A percentile compares a stretch with the other conserved stretches of the same genome.
Evolutionary conservation across 1,140 invertebrate genomes (phyloP).

Genomic region (Aphelinus certus): DNA sequence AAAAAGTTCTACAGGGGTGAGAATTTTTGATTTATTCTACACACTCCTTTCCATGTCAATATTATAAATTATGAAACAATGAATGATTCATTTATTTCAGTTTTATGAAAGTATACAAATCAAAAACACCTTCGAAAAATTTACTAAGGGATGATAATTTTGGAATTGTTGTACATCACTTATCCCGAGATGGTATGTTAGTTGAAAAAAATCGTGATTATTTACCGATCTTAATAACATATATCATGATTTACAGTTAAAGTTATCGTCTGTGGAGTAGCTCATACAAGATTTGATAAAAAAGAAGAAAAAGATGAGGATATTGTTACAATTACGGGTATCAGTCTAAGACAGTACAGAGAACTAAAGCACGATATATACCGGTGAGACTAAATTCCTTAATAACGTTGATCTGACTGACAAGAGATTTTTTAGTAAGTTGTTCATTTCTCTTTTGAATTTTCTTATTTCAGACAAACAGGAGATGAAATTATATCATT

Average conservation of each 20-base stretch:
- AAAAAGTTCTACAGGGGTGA: constrained; percentile 67
- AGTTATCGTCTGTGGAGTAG: constrained; percentile 69
- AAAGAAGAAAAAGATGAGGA: constrained; percentile 55
- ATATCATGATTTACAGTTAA: constrained; percentile 60
- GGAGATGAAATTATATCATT: constrained; percentile 58
- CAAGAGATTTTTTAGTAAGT: not conserved
- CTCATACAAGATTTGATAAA: constrained; percentile 50
- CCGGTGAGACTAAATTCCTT: constrained; percentile 53
- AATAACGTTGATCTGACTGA: not conserved
- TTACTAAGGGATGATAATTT: constrained; percentile 57
- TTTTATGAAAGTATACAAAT: constrained; percentile 57
- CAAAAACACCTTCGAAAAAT: constrained; percentile 45
- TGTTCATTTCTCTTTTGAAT: not conserved
- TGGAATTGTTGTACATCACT: constrained; percentile 55
- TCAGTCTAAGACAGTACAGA: constrained; percentile 67
- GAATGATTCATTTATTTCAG: constrained; percentile 45
- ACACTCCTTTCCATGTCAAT: too few species aligned
- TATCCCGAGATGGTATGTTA: constrained; percentile 55
- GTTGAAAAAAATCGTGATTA: not conserved
- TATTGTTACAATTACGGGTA: constrained; percentile 66
- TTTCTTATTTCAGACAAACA: constrained; percentile 47
- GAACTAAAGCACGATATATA: constrained; percentile 64
- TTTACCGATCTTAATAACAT: not conserved
- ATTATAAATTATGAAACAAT: too few species aligned
- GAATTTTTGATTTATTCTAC: not conserved